Evolutionary conservation across 2,797 vertebrate genomes (phyloP), one percentile per base, ranked within the genome.

Genomic region (Acanthiza pusilla): DNA sequence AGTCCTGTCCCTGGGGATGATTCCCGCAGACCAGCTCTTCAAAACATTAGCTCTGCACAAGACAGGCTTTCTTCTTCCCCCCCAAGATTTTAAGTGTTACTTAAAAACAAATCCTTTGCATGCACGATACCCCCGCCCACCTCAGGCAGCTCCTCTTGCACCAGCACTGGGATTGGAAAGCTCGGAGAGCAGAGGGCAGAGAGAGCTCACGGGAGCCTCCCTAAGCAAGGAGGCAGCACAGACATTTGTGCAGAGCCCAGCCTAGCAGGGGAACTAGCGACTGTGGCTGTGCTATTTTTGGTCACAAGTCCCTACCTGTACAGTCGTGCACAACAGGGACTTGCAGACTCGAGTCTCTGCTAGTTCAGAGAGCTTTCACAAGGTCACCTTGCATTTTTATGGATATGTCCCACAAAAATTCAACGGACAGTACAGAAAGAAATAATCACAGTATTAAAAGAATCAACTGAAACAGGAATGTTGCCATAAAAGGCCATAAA

Each of bases 1-100:
- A 78, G 78, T 85, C 89, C 91, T 27, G 11, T 91, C 95, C 84
- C 91, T 42, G 55, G 92, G 91, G 94, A 79, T 19, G n/a, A 79
- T 40, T 84, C 83, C 57, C 0, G 16, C 71, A 79, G 48, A 81
- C 22, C 40, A 38, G 27, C 76, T 51, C 89, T 85, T 85, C 57
- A 3, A 81, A 89, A 80, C 66, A 73, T 50, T 51, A 48, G 66
- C 63, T 55, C 54, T 63, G 71, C 1, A 2, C 78, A 74, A 71
- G 62, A 47, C 29, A 50, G 88, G 71, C 4, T 43, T 50, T 58
- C 65, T 38, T 32, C 27, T 48, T 32, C 36, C 3, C 3, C 43
- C 43, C 9, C 7, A 27, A 51, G 77, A 53, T 63, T 68, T 88
- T 36, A 73, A 94, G 60, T 5, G 29, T 55, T 85, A 13, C 42